A percentile compares a stretch with the other conserved stretches of the same genome.
phyloP scores from a whole-genome alignment of 64 coral and sea anemone genomes.

The Montipora sp. region DNA sequence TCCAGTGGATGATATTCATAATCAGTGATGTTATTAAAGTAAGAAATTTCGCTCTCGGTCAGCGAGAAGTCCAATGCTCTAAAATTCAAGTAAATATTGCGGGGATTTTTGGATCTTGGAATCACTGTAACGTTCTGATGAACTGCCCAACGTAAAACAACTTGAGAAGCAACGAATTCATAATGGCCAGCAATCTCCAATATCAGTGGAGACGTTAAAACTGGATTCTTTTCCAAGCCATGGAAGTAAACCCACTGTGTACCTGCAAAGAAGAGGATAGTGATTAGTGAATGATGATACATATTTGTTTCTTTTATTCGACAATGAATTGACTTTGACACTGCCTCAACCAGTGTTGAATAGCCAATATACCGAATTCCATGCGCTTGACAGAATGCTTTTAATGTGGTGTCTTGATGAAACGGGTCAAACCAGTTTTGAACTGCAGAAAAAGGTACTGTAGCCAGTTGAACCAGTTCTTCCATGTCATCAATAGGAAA shows the following conservation, averaged over 20 bases:
- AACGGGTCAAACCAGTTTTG: constrained; percentile 99
- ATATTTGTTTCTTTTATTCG: too few relatives aligned
- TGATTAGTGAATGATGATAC: too few relatives aligned
- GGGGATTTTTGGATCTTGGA: constrained; percentile 85
- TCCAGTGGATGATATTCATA: constrained; percentile 80
- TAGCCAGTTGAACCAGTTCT: constrained; percentile 80
- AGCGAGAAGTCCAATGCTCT: constrained; percentile 72
- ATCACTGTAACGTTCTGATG: constrained; percentile 95
- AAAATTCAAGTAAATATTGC: constrained; percentile 89
- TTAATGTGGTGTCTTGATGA: constrained; percentile 78
- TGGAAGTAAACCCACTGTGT: constrained; percentile 86
- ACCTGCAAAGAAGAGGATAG: constrained; percentile 29
- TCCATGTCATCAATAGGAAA: constrained; percentile 75
- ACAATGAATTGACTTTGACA: background rate
- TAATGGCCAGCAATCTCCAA: constrained; percentile 86
- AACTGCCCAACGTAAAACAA: constrained; percentile 93
- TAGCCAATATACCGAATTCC: constrained; percentile 92
- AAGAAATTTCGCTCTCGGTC: constrained; percentile 71
- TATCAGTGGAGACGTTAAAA: constrained; percentile 72
- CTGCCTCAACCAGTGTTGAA: constrained; percentile 82
- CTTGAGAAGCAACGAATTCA: constrained; percentile 90
- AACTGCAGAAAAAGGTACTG: constrained; percentile 82
- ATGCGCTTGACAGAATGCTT: constrained; percentile 78
- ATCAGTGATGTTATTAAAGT: constrained; percentile 78
- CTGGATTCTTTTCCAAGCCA: constrained; percentile 91